phyloP scores from a whole-genome alignment of 2,113 vertebrate genomes.

The Albula glossodonta region DNA sequence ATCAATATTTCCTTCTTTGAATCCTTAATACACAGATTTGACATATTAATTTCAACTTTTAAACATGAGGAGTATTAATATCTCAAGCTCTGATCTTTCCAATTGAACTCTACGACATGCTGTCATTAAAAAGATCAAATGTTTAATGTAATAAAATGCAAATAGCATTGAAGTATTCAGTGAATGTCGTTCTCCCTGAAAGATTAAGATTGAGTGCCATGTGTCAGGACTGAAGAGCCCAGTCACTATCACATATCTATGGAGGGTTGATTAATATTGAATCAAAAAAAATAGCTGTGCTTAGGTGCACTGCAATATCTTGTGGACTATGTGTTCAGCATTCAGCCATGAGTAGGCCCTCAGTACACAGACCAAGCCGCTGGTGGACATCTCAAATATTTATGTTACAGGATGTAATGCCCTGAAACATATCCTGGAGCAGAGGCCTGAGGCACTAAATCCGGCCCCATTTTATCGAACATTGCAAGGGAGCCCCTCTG shows the following conservation, averaged over 20 bases:
- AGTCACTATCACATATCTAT: neutral
- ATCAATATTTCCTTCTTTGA: constrained; percentile 59
- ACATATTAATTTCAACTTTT: constrained; percentile 48
- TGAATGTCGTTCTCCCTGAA: constrained; percentile 32
- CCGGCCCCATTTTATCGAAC: constrained; percentile 12
- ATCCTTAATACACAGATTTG: constrained; percentile 45
- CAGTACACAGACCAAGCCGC: neutral
- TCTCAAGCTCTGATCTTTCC: constrained; percentile 42
- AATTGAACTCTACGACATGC: constrained; percentile 27
- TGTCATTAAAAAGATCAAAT: constrained; percentile 44
- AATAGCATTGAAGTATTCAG: constrained; percentile 26
- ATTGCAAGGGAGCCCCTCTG: constrained; percentile 10
- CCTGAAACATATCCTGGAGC: constrained; percentile 29
- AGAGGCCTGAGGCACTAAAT: constrained; percentile 5
- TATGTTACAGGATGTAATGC: constrained; percentile 24
- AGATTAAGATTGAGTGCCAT: constrained; percentile 5
- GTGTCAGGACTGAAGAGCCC: neutral
- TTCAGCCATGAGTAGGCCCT: neutral
- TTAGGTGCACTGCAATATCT: neutral
- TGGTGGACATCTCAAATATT: neutral
- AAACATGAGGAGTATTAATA: constrained; percentile 42
- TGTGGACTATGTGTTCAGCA: neutral
- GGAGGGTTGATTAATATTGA: constrained; percentile 7
- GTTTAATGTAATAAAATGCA: constrained; percentile 41
- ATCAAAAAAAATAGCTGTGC: neutral